A percentile compares a stretch with the other conserved stretches of the same genome.
phyloP scores from a whole-genome alignment of 2,888 invertebrate genomes.

The Operophtera brumata region DNA sequence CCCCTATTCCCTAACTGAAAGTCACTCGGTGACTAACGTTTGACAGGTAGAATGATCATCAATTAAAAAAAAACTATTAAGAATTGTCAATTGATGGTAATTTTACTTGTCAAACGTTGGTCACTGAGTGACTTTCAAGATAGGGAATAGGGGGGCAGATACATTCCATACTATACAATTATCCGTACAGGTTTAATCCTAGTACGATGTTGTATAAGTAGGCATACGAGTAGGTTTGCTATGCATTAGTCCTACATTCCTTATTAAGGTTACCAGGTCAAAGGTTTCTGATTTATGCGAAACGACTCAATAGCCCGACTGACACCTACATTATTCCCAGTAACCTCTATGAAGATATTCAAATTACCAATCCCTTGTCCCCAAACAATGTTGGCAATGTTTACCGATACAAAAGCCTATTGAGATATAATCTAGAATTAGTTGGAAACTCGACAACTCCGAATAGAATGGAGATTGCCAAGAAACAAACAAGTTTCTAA shows the following conservation, averaged over 20 bases:
- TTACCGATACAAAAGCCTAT: conserved; percentile 44
- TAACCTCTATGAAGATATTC: conserved; percentile 30
- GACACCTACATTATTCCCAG: conserved; percentile 17
- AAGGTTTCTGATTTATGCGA: conserved; percentile 19
- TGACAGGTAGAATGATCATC: too few relatives aligned
- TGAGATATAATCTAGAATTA: conserved; percentile 52
- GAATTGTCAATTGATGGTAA: too few relatives aligned
- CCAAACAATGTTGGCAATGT: conserved; percentile 38
- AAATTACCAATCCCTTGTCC: conserved; percentile 36
- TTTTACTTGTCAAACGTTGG: too few relatives aligned
- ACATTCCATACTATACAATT: too few relatives aligned
- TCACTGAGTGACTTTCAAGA: too few relatives aligned
- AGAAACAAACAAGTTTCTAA: conserved; percentile 76
- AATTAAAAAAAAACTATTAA: too few relatives aligned
- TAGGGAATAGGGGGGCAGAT: too few relatives aligned
- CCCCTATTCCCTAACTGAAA: too few relatives aligned
- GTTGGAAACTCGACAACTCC: conserved; percentile 52
- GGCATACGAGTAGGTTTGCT: background rate
- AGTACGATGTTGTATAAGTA: too few relatives aligned
- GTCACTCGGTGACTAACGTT: too few relatives aligned
- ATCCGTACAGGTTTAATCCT: too few relatives aligned
- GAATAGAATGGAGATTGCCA: conserved; percentile 50
- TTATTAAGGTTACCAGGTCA: conserved; percentile 15
- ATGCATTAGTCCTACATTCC: conserved; percentile 13
- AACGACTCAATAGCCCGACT: conserved; percentile 16